phyloP scores from a whole-genome alignment of 2,888 invertebrate species.

The Rhodophaea formosa region DNA sequence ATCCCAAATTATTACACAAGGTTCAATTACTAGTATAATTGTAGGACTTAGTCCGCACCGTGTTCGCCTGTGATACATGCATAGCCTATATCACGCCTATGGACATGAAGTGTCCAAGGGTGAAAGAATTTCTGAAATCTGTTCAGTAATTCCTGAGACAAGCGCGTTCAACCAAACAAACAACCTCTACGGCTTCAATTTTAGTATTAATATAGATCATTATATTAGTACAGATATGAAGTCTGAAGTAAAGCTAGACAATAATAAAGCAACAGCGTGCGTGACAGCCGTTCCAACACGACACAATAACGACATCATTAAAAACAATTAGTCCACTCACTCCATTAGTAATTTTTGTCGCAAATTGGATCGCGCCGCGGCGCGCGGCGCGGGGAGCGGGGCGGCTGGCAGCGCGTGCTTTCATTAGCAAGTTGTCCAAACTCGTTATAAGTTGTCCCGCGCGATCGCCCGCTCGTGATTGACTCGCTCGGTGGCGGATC shows the following conservation, averaged over 20 bases:
- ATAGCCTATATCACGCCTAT: no score
- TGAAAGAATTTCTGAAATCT: no score
- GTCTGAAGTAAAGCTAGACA: constrained; percentile 35
- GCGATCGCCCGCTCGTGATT: constrained; percentile 5
- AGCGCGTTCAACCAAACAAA: no score
- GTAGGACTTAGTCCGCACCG: no score
- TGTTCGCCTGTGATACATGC: no score
- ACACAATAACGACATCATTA: constrained; percentile 13
- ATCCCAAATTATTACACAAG: no score
- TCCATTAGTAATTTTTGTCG: not conserved
- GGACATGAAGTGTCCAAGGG: no score
- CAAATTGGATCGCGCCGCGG: not conserved
- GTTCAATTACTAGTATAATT: no score
- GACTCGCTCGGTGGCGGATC: constrained; percentile 10
- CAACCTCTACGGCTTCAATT: no score
- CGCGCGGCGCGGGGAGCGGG: constrained; percentile 1
- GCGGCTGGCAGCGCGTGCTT: constrained; percentile 4
- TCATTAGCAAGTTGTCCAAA: constrained; percentile 17
- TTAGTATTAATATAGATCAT: no score
- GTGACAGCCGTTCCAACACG: constrained; percentile 35
- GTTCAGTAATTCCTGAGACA: no score
- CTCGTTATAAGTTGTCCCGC: constrained; percentile 14
- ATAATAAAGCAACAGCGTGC: constrained; percentile 39
- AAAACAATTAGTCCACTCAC: not conserved
- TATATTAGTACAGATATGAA: no score